Evolutionary conservation across 2,797 vertebrate genomes (phyloP), one percentile per base, ranked within the genome.

Genomic region (Rhynchonycteris naso): DNA sequence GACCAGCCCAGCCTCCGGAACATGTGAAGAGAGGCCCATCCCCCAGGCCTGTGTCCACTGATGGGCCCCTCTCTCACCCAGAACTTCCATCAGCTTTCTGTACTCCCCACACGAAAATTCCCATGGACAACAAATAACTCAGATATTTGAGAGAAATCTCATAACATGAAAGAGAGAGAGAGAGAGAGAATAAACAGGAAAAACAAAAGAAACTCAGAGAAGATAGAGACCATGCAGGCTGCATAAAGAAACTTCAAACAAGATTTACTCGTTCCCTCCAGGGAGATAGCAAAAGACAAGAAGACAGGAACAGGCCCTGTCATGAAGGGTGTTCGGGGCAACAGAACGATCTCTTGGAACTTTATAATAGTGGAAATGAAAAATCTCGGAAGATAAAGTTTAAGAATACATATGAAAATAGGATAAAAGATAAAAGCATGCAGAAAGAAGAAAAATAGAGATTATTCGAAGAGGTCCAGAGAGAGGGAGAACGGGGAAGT

Each of bases 1-100:
- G 12, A 2, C 28, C 52, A 13, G 52, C 22, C 15, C 1, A 12
- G 9, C 50, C 14, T 65, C 35, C 2, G 0, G 47, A 30, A 16
- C n/a, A 1, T 2, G 75, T 4, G 7, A 54, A 65, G 58, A 58
- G 65, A 28, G 43, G 35, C 35, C 38, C 15, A 2, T 0, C 18
- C 0, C 11, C 2, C 4, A 5, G 52, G n/a, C 56, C 15, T 33
- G 59, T 2, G 4, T 18, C 7, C 6, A n/a, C 0, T 7, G 24
- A 12, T 35, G 38, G 52, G 65, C 50, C 22, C 43, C 4, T 90
- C 15, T 11, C 22, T 15, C 47, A 12, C 22, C 2, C 30, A 26
- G 47, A 43, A 10, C 24, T 56, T 74, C 15, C 14, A 0, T 66
- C 59, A 58, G 3, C 71, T 43, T 72, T 54, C 68, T 81, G 35